Conservation (phyloP, 2,797 vertebrate genomes). For the Enteromius thamalakanensis region DNA sequence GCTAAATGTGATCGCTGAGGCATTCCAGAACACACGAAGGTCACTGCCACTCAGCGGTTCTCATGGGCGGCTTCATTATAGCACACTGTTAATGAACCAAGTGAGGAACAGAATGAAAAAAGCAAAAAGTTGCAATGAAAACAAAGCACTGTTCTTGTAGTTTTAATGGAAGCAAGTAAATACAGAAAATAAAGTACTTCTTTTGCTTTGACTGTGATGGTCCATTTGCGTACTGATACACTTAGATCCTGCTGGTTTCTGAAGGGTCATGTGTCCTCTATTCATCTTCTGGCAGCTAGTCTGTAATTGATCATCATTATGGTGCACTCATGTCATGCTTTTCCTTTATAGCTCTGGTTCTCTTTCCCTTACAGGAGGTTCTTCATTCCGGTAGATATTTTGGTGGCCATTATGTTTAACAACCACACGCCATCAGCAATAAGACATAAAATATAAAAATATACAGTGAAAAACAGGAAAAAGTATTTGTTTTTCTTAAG, state of each 20-base stretch:
- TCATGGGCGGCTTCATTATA: background rate
- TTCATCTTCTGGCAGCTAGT: background rate
- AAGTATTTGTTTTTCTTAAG: background rate
- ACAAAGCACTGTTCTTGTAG: background rate
- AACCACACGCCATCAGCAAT: background rate
- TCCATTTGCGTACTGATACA: background rate
- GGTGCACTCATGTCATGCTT: background rate
- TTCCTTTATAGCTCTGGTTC: background rate
- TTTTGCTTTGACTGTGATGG: background rate
- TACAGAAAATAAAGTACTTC: background rate
- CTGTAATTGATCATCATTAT: conserved; percentile 26
- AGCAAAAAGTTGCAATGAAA: background rate
- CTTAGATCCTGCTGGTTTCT: background rate
- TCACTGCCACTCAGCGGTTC: conserved; percentile 9
- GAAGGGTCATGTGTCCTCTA: conserved; percentile 3
- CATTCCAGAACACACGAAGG: conserved; percentile 5
- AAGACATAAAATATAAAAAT: background rate
- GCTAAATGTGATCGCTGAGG: background rate
- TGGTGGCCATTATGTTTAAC: background rate
- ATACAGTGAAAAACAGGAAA: background rate
- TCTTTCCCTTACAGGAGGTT: background rate
- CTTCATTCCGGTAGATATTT: background rate
- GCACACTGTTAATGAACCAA: conserved; percentile 15
- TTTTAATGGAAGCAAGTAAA: background rate
- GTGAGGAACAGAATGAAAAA: background rate